These are phyloP conservation scores for Lineus longissimus DNA, from an alignment of 1,140 invertebrate genomes.

Conservation along the genomic window DNA sequence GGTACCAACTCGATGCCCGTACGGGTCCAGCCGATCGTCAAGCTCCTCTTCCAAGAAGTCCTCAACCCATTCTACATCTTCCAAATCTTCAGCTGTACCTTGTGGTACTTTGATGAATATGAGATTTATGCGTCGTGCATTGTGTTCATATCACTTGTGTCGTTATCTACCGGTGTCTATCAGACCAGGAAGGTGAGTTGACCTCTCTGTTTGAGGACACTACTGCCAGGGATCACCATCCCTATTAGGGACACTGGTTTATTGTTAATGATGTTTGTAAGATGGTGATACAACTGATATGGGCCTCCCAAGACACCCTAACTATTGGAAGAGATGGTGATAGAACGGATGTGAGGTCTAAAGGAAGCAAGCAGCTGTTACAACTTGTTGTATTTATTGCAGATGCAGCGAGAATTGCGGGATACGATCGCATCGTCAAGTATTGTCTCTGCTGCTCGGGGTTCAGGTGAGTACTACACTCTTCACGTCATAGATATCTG, in stretches of 20 bases:
- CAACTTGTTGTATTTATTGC: neutral
- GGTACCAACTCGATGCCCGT: slow-evolving; percentile 59
- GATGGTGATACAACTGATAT: too few relatives aligned
- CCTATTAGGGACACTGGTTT: neutral
- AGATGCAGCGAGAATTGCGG: slow-evolving; percentile 43
- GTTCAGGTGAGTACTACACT: neutral
- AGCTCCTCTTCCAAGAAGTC: slow-evolving; percentile 55
- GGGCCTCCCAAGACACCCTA: too few relatives aligned
- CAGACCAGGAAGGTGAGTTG: slow-evolving; percentile 54
- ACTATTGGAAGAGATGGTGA: too few relatives aligned
- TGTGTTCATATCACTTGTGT: slow-evolving; percentile 59
- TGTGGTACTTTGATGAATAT: slow-evolving; percentile 63
- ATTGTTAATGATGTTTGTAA: too few relatives aligned
- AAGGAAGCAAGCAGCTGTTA: too few relatives aligned
- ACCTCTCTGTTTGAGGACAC: too few relatives aligned
- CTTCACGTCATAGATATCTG: too few relatives aligned
- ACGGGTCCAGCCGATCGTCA: slow-evolving; percentile 57
- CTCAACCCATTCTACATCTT: slow-evolving; percentile 88
- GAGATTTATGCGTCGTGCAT: slow-evolving; percentile 61
- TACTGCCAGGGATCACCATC: neutral
- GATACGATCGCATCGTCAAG: slow-evolving; percentile 40
- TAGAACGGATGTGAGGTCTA: too few relatives aligned
- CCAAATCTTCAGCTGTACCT: slow-evolving; percentile 57
- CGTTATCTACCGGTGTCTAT: slow-evolving; percentile 52
- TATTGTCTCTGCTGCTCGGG: slow-evolving; percentile 32